Base-by-base conservation (phyloP, 92 coral and sea anemone genomes). In the Diadumene lineata region DNA sequence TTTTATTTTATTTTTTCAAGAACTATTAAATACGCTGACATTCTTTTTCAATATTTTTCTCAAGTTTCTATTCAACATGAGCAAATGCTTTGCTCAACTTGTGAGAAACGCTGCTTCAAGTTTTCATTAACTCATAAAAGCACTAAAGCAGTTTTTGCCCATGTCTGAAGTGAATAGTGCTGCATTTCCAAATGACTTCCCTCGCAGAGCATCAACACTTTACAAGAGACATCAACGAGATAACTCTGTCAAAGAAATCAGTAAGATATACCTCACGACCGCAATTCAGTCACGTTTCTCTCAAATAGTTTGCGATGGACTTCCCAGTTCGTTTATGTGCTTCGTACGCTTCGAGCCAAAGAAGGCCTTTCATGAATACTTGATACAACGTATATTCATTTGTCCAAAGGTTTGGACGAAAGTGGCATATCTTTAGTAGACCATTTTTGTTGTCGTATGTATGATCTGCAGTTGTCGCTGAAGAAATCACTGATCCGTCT, bases 341-440 rank as follows among this genome's bases (percentile, higher is more conserved):
- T 53, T 93, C 98, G 48, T 89, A 93, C 0, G 96, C 98, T 28
- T 93, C 98, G 70, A 93, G 70, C 98, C 96, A 93, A 28, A 93
- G 62, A 32, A 83, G 57, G 21, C 98, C 98, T 70, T 93, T 93
- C 92, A 93, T 90, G 31, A 81, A 66, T 18, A 89, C 82, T 63
- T 93, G 92, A 50, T 87, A 84, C 26, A 93, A 58, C 0, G 96
- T 86, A 69, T 88, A 77, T 26, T 84, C 82, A 74, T 68, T 69
- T 10, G 86, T 87, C 98, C 98, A 90, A 32, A 77, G 72, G 16
- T 66, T 27, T 15, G 86, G 75, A 6, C 64, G 63, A 56, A 67
- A 89, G 76, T 92, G 98, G 63, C 98, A 93, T 46, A 93, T 89
- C 34, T 60, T 62, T 4, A 85, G 66, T 23, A 80, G 77, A 0